Evolutionary conservation across 2,888 invertebrate species (phyloP), one percentile per base, ranked within the genome.

Genomic region (Antitype chi): DNA sequence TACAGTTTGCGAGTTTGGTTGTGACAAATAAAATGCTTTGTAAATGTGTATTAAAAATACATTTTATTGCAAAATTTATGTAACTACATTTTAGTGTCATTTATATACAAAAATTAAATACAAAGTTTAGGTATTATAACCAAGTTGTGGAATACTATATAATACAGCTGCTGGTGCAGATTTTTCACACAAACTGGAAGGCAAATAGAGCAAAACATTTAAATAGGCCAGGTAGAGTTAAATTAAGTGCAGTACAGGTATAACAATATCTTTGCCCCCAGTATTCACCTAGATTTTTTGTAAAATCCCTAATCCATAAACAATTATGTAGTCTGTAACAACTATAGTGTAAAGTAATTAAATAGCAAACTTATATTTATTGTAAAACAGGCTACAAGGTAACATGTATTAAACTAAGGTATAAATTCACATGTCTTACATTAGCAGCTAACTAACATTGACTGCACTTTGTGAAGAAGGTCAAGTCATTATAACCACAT

Each of bases 31-130:
- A 94, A 94, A 90, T 74, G 49, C 86, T 72, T 80, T 83, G 79
- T 81, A 95, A 95, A 95, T 94, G 95, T 96, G 95, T 96, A 96
- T 94, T 96, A 96, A 96, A 96, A 96, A 96, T 96, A 96, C 96
- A 94, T 94, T 96, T 96, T 96, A 96, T 96, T 96, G 96, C 95
- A 94, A 95, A 96, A 95, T 92, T 93, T 96, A 95, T 94, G 94
- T 94, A 94, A 92, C 95, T 96, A 96, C 93, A 94, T 93, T 94
- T 94, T 92, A 94, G 94, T 95, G 96, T 95, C 94, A 94, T 93
- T 94, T 95, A 96, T 96, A 96, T 96, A 96, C 96, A 96, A 94
- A 96, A 95, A 95, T 94, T 94, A 94, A 96, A 95, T 95, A 95
- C 91, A 94, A 92, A 89, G 88, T 90, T 90, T 90, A 88, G 89